Base-by-base conservation (phyloP, 2,113 vertebrate species). In the Zootoca vivipara region DNA sequence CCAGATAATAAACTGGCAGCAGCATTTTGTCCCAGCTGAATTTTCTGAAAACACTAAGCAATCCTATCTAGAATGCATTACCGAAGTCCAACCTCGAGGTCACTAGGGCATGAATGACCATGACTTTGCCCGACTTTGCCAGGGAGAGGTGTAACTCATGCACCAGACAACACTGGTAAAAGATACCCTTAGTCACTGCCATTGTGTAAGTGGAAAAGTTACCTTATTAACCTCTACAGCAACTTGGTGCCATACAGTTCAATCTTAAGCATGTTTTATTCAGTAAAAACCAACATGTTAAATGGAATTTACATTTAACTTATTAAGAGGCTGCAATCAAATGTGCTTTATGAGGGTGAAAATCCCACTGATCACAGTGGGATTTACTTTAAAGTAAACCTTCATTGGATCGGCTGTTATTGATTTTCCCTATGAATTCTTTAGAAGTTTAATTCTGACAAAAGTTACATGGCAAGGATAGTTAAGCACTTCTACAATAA, bases 401-500 rank as follows among this genome's bases (percentile, higher is more conserved):
- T 22, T 30, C 1, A 20, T 8, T 52, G 67, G 18, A 83, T 52
- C 72, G 26, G 16, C 82, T 52, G 10, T 33, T 20, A 26, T n/a
- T 30, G 28, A 28, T n/a, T 67, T 83, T 56, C 28, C 26, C 16
- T 9, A n/a, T 16, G 10, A 90, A 92, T 94, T 90, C 91, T 94
- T 95, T 92, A 94, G 93, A 94, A 96, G 87, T 89, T 91, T 93
- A 94, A 95, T 90, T 97, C 95, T 96, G 38, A 84, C 78, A 83
- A 95, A 87, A n/a, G 93, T 93, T 93, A 82, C 92, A 94, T 84
- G 89, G 93, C 92, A 95, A 94, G 85, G 62, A 28, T 75, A 94
- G 94, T 91, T 93, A 91, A 90, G 74, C 82, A 74, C 82, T 56
- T 58, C 28, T 64, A 67, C 58, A 64, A 81, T 58, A 33, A 81